phyloP scores from a whole-genome alignment of 2,113 vertebrate species.

The Formicarius rufipectus region DNA sequence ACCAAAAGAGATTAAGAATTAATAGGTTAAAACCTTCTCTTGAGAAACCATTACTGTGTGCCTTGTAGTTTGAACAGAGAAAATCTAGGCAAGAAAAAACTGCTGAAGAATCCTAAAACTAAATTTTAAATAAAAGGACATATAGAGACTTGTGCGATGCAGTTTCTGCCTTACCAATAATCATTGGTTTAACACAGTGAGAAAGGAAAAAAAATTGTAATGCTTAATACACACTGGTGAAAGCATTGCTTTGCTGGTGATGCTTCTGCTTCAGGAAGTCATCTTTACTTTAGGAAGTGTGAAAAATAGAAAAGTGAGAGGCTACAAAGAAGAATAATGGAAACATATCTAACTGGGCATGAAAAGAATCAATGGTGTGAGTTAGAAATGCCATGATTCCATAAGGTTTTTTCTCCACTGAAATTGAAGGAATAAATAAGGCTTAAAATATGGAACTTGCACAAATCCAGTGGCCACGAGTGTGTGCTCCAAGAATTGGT shows the following conservation, averaged over 20 bases:
- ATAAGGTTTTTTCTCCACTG: not conserved
- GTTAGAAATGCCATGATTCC: not conserved
- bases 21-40: not conserved
- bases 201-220: not conserved
- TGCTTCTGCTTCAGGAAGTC: not conserved
- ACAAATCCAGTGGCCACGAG: not conserved
- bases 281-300: not conserved
- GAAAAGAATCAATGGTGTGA: not conserved
- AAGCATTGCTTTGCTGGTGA: not conserved
- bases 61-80: not conserved
- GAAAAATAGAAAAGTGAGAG: not conserved
- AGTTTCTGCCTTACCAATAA: not conserved
- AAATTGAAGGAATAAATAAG: not conserved
- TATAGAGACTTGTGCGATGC: not conserved
- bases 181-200: not conserved
- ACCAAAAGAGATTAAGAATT: not conserved
- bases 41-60: not conserved
- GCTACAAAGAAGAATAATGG: not conserved
- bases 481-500: not conserved
- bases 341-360: not conserved
- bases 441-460: not conserved
- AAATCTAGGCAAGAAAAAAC: not conserved
- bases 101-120: not conserved
- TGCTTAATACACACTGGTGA: not conserved
- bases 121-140: not conserved